Evolutionary conservation across 2,113 vertebrate species (phyloP), one percentile per base, ranked within the genome.

Genomic region (Paramisgurnus dabryanus): DNA sequence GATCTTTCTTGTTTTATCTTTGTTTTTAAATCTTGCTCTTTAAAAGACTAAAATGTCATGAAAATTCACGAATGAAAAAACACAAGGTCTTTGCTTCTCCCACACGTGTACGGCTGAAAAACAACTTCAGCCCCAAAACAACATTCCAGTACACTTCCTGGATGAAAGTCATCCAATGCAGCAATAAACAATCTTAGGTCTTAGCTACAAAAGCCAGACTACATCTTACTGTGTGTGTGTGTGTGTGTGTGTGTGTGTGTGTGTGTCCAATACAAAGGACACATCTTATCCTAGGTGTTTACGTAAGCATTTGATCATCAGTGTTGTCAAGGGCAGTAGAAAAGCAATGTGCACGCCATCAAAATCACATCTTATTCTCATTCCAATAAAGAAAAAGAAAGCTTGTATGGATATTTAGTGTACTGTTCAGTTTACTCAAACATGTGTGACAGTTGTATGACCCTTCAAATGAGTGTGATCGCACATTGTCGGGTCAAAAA

Each of bases 251-350:
- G 55, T 18, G 6, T 58, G 6, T 58, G 55, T 18, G 6, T 58
- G 6, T 58, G 55, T 34, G 27, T 34, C 27, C 7, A 34, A 78
- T 58, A 74, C 57, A 74, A 34, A 57, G 64, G 39, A 50, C 66
- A 70, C 49, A 15, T 57, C 72, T 17, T 61, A 74, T 47, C 17
- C 61, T 47, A 27, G 17, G 7, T 64, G 61, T 27, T 39, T 12
- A 50, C 64, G 41, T 49, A 49, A 76, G 47, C 60, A 64, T 64
- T 2, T 49, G 43, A 63, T 75, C 58, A 47, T 7, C 27, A 76
- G n/a, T 22, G 55, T 61, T 63, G 58, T 43, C 4, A 39, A 12
- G 17, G 49, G 9, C 12, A 34, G 27, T 34, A 34, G 27, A 34
- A 34, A 34, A 34, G 27, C 12, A 50, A 12, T 12, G 3, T 50